phyloP scores from a whole-genome alignment of 2,113 vertebrate species.

The Hirundichthys speculiger region DNA sequence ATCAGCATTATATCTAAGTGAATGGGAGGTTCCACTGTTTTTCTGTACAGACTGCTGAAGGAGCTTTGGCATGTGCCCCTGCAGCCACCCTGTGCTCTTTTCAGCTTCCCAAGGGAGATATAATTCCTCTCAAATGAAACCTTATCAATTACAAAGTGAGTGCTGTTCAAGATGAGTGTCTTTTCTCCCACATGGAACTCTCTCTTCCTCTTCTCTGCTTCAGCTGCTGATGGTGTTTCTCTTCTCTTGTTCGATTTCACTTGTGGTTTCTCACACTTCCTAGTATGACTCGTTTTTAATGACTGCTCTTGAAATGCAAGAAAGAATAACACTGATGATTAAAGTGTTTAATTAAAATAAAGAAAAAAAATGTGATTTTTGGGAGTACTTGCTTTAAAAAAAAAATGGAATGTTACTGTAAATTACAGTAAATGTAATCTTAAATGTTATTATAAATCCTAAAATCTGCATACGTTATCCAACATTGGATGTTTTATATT shows the following conservation, averaged over 20 bases:
- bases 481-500: too few species aligned
- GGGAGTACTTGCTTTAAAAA: neutral
- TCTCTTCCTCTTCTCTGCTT: constrained; percentile 9
- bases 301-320: neutral
- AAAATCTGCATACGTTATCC: too few species aligned
- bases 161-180: neutral
- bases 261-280: constrained; percentile 6
- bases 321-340: neutral
- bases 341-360: neutral
- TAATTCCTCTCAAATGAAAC: constrained; percentile 22
- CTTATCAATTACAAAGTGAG: constrained; percentile 13
- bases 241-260: constrained; percentile 1
- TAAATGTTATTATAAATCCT: neutral
- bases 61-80: constrained; percentile 1
- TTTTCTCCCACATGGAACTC: constrained; percentile 10
- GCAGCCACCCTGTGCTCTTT: constrained; percentile 12
- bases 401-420: too few species aligned
- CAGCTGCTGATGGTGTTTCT: neutral
- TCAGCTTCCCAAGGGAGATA: constrained; percentile 11
- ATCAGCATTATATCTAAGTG: too few species aligned
- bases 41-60: neutral
- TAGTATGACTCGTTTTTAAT: constrained; percentile 2
- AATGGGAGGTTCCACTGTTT: too few species aligned
- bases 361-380: neutral
- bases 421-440: too few species aligned